Percentiles rank a stretch among this genome's conserved stretches.
phyloP scores from a whole-genome alignment of 2,797 vertebrate species.

The Catostomus latipinnis region DNA sequence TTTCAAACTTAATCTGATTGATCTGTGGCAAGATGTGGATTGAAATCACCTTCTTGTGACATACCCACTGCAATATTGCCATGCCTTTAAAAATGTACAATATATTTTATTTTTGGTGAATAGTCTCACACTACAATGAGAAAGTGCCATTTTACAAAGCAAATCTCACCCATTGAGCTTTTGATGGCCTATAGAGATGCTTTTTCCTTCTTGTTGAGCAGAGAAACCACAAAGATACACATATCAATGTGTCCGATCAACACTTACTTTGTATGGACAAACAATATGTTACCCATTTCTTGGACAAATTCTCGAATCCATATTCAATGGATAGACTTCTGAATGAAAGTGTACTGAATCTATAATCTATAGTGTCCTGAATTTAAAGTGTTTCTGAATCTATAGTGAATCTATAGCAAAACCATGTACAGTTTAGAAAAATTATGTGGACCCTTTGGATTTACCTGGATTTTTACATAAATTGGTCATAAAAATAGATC shows the following conservation, averaged over 20 bases:
- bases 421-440: no score
- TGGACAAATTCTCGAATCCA: neutral
- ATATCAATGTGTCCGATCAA: neutral
- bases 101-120: constrained; percentile 10
- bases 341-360: no score
- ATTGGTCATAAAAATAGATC: no score
- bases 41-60: neutral
- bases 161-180: neutral
- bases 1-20: constrained; percentile 1
- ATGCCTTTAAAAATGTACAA: neutral
- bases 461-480: no score
- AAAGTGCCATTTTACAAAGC: constrained; percentile 21
- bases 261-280: neutral
- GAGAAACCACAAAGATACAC: neutral
- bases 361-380: no score
- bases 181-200: neutral
- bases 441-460: no score
- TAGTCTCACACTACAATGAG: constrained; percentile 9
- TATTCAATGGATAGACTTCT: neutral
- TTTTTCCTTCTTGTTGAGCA: neutral
- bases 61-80: neutral
- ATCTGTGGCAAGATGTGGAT: constrained; percentile 8
- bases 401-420: no score
- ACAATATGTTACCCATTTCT: neutral
- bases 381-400: no score